These are phyloP conservation scores for Lepus oiostolus DNA, from an alignment of 2,797 vertebrate species.

Conservation along the genomic window DNA sequence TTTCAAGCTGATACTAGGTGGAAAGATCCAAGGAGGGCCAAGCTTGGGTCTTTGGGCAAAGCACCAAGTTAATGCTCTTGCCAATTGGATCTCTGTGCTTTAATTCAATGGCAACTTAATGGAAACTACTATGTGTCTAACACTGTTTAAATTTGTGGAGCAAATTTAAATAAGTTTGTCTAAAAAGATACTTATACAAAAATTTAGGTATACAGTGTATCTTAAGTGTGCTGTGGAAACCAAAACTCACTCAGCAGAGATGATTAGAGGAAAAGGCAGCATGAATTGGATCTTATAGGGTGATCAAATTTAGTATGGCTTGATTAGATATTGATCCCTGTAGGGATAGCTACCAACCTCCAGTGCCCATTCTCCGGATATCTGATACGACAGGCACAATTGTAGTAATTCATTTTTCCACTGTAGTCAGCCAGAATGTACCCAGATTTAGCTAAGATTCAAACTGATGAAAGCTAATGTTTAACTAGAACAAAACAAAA, in stretches of 20 bases:
- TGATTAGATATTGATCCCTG: neutral
- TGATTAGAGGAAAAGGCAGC: neutral
- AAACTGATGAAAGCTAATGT: neutral
- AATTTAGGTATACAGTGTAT: neutral
- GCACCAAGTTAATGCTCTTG: neutral
- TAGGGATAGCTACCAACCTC: neutral
- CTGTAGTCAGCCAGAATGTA: neutral
- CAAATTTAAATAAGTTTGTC: neutral
- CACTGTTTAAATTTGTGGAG: neutral
- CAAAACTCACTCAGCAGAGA: neutral
- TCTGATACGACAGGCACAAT: neutral
- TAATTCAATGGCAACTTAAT: neutral
- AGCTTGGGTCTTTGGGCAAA: neutral
- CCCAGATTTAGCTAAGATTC: neutral
- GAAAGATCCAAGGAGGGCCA: neutral
- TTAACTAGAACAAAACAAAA: neutral
- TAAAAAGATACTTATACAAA: neutral
- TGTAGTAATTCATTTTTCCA: neutral
- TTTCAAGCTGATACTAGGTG: neutral
- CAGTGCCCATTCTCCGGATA: neutral
- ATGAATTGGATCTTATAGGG: neutral
- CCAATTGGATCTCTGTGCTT: neutral
- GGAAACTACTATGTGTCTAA: neutral
- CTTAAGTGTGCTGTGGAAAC: neutral
- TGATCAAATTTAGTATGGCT: neutral